Evolutionary conservation across 2,113 vertebrate genomes (phyloP), one percentile per base, ranked within the genome.

Genomic region (Peromyscus maniculatus): DNA sequence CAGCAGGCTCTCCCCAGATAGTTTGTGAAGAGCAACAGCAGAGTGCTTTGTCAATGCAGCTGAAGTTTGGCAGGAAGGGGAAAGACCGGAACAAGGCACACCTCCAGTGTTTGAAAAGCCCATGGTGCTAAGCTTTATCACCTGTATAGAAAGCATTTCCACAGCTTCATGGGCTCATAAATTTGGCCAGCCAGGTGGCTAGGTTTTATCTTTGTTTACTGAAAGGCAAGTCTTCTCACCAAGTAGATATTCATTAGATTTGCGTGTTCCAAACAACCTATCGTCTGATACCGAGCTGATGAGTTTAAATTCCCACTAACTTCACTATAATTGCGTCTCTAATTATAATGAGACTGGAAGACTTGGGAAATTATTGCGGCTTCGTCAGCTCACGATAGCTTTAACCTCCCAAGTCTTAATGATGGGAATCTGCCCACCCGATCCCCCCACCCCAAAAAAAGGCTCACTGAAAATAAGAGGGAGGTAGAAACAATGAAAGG

Each of bases 171-270:
- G 26, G 90, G 66, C 77, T 97, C 52, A 39, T 67, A 87, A 82
- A 39, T 92, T 83, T 91, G n/a, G 22, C 78, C 91, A 91, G 49
- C 67, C 78, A 93, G 55, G 55, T 96, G 71, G 87, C 46, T 19
- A 71, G 55, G 19, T 91, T 96, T 96, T 94, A 89, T 66, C 46
- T 92, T 84, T 77, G 66, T 92, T 95, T 94, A 62, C 12, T 64
- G 78, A 96, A 96, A 93, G 67, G 33, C 74, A 90, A 87, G n/a
- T 80, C 55, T 83, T n/a, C 21, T 94, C 87, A 96, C 86, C 91
- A 96, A 87, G 86, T 84, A 72, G 74, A 83, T 91, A 90, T 26
- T 94, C 87, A 83, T 97, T 93, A 95, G 91, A 95, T 95, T 79
- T 92, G 46, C 75, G 79, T n/a, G 64, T 91, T 95, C 36, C 88